A percentile compares a stretch with the other conserved stretches of the same genome.
Conservation (phyloP, 2,797 vertebrate species). For the Aeoliscus strigatus region DNA sequence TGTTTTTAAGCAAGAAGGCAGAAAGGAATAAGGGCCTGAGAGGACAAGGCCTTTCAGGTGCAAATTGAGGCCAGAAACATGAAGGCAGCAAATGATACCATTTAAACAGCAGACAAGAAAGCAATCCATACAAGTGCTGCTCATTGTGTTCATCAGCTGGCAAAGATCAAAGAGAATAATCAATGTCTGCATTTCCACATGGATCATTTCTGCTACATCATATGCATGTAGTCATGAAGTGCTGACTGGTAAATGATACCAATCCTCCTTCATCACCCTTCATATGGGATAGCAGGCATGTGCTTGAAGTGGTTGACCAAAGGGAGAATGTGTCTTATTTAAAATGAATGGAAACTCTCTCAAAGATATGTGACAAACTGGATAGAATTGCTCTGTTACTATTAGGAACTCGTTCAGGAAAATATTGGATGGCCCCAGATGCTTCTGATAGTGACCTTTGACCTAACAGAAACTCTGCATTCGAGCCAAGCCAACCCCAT, state of each 20-base stretch:
- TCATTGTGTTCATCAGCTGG: conserved; percentile 31
- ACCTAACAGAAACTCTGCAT: too few relatives aligned
- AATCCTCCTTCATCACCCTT: conserved; percentile 11
- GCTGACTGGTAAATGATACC: conserved; percentile 20
- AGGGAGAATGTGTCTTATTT: background rate
- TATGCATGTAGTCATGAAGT: conserved; percentile 16
- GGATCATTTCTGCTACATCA: conserved; percentile 43
- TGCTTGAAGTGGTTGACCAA: conserved; percentile 14
- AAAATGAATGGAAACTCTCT: background rate
- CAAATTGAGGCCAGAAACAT: conserved; percentile 64
- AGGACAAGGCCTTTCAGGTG: conserved; percentile 62
- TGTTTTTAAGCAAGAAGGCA: conserved; percentile 28
- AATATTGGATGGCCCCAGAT: too few relatives aligned
- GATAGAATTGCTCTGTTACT: too few relatives aligned
- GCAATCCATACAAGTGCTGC: conserved; percentile 50
- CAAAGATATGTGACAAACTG: background rate
- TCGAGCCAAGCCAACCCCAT: too few relatives aligned
- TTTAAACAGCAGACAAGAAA: conserved; percentile 60
- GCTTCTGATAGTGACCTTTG: too few relatives aligned
- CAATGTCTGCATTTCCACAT: conserved; percentile 35
- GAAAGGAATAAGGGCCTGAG: conserved; percentile 25
- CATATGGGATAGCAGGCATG: too few relatives aligned
- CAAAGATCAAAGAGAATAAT: conserved; percentile 64
- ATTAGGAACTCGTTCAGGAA: too few relatives aligned
- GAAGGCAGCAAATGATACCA: conserved; percentile 64